Conservation (phyloP, 2,113 vertebrate species). For the Eurystomus gularis region DNA sequence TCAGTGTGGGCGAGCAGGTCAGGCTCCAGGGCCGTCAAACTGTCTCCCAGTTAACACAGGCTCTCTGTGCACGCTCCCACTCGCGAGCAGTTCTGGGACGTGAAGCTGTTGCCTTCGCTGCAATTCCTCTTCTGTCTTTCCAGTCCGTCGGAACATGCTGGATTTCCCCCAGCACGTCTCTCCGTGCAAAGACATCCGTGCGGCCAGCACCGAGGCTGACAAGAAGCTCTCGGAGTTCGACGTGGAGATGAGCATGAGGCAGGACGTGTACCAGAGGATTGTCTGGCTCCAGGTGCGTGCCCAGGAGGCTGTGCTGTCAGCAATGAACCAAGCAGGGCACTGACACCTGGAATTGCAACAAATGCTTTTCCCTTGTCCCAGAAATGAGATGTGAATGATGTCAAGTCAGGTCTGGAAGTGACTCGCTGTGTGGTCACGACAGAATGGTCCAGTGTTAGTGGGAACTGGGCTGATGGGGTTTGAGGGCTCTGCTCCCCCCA, state of each 20-base stretch:
- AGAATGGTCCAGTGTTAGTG: accelerated
- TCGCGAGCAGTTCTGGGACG: accelerated
- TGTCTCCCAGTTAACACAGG: background rate
- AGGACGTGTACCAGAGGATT: conserved; percentile 91
- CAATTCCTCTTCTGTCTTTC: background rate
- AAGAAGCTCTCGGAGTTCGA: conserved; percentile 95
- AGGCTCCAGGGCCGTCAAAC: background rate
- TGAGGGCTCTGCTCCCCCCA: background rate
- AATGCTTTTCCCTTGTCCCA: accelerated
- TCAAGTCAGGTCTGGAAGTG: accelerated
- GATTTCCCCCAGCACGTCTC: conserved; percentile 98
- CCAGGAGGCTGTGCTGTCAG: no score
- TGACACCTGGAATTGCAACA: background rate
- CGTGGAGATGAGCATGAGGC: conserved; percentile 98
- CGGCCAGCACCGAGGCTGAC: conserved; percentile 91
- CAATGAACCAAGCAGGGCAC: background rate
- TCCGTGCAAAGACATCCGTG: conserved; percentile 83
- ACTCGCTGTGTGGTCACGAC: accelerated
- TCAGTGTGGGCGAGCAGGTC: accelerated
- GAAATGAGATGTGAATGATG: accelerated
- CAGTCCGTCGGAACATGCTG: conserved; percentile 91
- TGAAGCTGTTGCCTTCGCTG: accelerated
- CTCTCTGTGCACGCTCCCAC: background rate
- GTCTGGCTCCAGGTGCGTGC: conserved; percentile 87
- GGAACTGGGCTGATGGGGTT: background rate